Conservation (phyloP, 2,113 vertebrate species). For the Lagopus muta region DNA sequence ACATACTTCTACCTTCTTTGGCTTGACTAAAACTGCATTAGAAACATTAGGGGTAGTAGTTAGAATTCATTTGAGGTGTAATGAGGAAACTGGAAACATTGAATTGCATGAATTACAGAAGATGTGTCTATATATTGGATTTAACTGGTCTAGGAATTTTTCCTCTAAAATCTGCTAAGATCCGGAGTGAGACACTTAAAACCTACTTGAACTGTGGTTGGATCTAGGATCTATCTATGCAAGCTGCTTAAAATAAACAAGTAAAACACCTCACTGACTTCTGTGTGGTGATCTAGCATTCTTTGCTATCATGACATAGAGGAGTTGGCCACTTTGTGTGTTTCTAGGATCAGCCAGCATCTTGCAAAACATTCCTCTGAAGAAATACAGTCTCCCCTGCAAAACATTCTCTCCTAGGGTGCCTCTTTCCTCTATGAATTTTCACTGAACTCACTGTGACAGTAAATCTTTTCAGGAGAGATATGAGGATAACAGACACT, state of each 20-base stretch:
- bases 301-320: neutral
- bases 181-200: neutral
- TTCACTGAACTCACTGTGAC: neutral
- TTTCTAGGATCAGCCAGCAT: neutral
- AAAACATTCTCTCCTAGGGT: neutral
- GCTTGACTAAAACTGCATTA: conserved; percentile 33
- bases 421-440: conserved; percentile 25
- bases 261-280: neutral
- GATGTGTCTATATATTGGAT: neutral
- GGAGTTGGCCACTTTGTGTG: neutral
- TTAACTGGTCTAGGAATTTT: neutral
- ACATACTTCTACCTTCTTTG: conserved; percentile 75
- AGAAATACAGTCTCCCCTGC: neutral
- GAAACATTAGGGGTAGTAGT: conserved; percentile 5
- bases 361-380: neutral
- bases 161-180: neutral
- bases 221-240: neutral
- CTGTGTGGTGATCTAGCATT: neutral
- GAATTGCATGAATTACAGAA: neutral
- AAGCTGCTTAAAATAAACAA: neutral
- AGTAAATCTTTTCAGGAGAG: conserved; percentile 41
- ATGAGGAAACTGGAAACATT: neutral
- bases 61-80: conserved; percentile 22
- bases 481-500: conserved; percentile 5
- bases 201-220: neutral